A percentile compares a stretch with the other conserved stretches of the same genome.
Conservation (phyloP, 2,113 vertebrate genomes). For the Leptobrachium leishanense region DNA sequence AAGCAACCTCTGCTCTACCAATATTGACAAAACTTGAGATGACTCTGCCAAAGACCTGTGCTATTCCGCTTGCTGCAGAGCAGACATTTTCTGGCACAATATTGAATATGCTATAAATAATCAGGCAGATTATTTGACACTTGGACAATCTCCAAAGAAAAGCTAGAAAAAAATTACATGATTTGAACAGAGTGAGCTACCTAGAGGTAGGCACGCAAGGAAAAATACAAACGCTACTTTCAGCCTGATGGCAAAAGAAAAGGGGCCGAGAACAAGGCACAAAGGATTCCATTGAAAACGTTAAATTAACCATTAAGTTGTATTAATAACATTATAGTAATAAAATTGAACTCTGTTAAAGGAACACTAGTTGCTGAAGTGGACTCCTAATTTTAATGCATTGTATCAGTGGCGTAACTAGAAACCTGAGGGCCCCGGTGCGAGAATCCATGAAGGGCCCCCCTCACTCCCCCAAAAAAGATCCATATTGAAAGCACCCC, state of each 20-base stretch:
- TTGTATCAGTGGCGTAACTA: too few species aligned
- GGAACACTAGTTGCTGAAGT: too few species aligned
- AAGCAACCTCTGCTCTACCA: slow-evolving; percentile 4
- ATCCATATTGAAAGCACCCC: too few species aligned
- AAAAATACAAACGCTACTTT: not conserved
- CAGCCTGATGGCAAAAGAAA: not conserved
- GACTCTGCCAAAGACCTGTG: slow-evolving; percentile 18
- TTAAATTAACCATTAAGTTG: too few species aligned
- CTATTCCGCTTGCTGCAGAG: slow-evolving; percentile 2
- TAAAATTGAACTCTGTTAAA: too few species aligned
- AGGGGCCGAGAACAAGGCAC: slow-evolving; percentile 9
- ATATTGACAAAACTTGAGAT: slow-evolving; percentile 32
- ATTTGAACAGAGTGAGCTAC: slow-evolving; percentile 18
- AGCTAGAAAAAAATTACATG: not conserved
- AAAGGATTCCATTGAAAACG: slow-evolving; percentile 4
- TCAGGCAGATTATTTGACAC: slow-evolving; percentile 31
- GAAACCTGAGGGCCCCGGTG: too few species aligned
- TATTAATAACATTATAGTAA: too few species aligned
- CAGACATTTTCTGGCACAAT: slow-evolving; percentile 24
- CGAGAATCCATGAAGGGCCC: too few species aligned
- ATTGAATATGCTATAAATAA: slow-evolving; percentile 28
- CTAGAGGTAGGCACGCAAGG: slow-evolving; percentile 30
- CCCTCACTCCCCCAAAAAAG: too few species aligned
- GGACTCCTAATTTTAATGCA: too few species aligned
- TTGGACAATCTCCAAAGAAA: slow-evolving; percentile 29